Evolutionary conservation across 2,888 invertebrate species (phyloP), one percentile per base, ranked within the genome.

Genomic region (Eupithecia exiguata): DNA sequence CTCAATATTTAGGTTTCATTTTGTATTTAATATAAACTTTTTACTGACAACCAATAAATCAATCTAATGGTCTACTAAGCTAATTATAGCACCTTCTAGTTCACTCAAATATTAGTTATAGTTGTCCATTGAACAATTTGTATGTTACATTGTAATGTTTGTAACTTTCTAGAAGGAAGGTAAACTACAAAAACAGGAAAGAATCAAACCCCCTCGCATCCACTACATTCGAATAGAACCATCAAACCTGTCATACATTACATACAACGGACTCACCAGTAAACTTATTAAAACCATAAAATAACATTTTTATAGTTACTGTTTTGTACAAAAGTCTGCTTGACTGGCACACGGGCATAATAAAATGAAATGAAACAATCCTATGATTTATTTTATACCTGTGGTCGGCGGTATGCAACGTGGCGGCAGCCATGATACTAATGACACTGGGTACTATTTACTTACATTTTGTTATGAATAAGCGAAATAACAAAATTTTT

Each of bases 291-390:
- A 87, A 87, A 83, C 81, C 84, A 87, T 88, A 88, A 89, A 90
- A 87, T 85, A 86, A 81, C 81, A 81, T 86, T 91, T 91, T 89
- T 91, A 91, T 88, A 86, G 86, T 88, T 84, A 82, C 83, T 85
- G 85, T 84, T 88, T 87, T 84, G 87, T 85, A 87, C 86, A 84
- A 87, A 87, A 87, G 86, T 85, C 85, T 83, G 82, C 80, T 86
- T 91, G 91, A 91, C 91, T 84, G 89, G 89, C 88, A 87, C 85
- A 83, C 86, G 80, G 75, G 87, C 80, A 88, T 90, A 91, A 92
- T 92, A 91, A 92, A 92, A 92, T 91, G 89, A 87, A 91, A 92
- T 92, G 91, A 91, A 92, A 92, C 92, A 91, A 92, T 92, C 87
- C 89, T 79, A 85, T 92, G 93, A 93, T 92, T 93, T 92, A 93